Base-by-base conservation (phyloP, 2,797 vertebrate genomes). In the Myripristis jacobus region DNA sequence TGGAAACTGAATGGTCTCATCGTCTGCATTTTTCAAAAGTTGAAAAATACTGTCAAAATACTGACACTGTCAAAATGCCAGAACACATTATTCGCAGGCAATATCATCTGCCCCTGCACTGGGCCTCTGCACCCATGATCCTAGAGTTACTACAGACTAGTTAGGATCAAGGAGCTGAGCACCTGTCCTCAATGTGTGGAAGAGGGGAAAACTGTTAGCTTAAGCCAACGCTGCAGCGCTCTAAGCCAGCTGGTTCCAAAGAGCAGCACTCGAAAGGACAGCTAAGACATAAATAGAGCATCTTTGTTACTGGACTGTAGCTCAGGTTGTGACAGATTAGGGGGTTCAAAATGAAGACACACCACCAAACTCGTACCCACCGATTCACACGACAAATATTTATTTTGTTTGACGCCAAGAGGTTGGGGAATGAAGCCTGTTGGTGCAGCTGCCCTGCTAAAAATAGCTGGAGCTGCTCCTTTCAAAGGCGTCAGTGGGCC, bases 381-480 rank as follows among this genome's bases (percentile, higher is more conserved):
- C 41, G 47, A 65, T 76, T 73, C 62, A n/a, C 60, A 71, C 66
- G 56, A 77, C 61, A 79, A 82, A 85, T 66, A 61, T 73, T 44
- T 79, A 41, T 83, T 77, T 82, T n/a, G n/a, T 50, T 56, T 18
- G 77, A 50, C 48, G 36, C 46, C 25, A 41, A 65, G 29, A 46
- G 51, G 58, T 3, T 53, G 78, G 80, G 61, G 83, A 82, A 73
- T 54, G 41, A 64, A 83, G 70, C 68, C 70, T 77, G 66, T 64
- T 27, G 53, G 59, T 78, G 69, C 83, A 88, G 88, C 87, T 88
- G 84, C 80, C 54, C 47, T 22, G 67, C 85, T 92, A 91, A 86
- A 92, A 88, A 90, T 90, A 91, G 73, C 75, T 4, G 63, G 53
- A 38, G 70, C 75, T 84, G 73, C 84, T 91, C 75, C 62, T 86